A percentile compares a stretch with the other conserved stretches of the same genome.
Conservation (phyloP, 2,113 vertebrate species). For the Lynx canadensis region DNA sequence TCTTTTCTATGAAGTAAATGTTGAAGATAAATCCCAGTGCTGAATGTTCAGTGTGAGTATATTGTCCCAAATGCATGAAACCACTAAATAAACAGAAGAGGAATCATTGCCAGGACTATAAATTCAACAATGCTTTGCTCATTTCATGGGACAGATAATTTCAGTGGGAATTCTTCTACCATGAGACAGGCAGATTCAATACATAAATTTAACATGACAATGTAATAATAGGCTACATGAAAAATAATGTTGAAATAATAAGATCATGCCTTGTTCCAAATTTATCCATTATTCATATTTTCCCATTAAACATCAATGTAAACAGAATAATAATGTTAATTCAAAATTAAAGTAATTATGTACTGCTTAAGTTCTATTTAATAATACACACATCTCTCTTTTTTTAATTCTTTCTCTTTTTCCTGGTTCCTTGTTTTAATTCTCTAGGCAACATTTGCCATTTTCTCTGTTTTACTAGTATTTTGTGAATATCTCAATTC, state of each 20-base stretch:
- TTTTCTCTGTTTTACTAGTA: neutral
- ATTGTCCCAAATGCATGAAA: constrained; percentile 18
- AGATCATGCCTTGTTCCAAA: constrained; percentile 52
- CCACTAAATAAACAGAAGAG: constrained; percentile 30
- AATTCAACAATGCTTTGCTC: neutral
- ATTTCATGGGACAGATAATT: neutral
- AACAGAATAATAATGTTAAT: constrained; percentile 61
- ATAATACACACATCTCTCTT: neutral
- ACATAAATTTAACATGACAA: constrained; percentile 56
- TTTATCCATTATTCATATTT: constrained; percentile 56
- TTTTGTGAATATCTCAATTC: constrained; percentile 12
- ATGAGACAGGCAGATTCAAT: constrained; percentile 44
- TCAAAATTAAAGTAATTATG: constrained; percentile 64
- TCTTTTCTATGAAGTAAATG: constrained; percentile 48
- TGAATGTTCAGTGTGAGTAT: neutral
- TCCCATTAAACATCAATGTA: constrained; percentile 21
- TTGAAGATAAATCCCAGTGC: neutral
- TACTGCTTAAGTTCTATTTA: constrained; percentile 30
- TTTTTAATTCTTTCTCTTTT: neutral
- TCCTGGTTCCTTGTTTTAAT: neutral
- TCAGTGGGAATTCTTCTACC: constrained; percentile 33
- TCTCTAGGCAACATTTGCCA: neutral
- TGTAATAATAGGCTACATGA: constrained; percentile 50
- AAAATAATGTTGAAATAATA: constrained; percentile 65
- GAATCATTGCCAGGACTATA: neutral